Conservation (phyloP, 2,797 vertebrate genomes). For the Danio choprae region DNA sequence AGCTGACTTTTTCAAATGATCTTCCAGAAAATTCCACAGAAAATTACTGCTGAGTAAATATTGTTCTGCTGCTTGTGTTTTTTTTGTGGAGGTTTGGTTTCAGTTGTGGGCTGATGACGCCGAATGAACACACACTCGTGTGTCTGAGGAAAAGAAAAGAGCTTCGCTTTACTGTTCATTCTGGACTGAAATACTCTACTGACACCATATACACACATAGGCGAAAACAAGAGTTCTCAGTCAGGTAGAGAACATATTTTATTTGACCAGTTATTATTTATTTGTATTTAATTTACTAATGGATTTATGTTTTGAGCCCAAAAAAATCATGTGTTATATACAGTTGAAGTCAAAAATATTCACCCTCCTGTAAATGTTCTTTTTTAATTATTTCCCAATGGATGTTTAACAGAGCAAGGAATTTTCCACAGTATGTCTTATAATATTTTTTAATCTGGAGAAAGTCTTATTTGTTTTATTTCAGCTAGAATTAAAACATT, state of each 20-base stretch:
- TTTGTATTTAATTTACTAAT: no score
- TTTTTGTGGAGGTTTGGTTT: conserved; percentile 41
- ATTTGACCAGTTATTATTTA: neutral
- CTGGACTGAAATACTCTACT: neutral
- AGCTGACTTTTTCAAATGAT: conserved; percentile 75
- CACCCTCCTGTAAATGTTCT: no score
- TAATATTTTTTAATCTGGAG: no score
- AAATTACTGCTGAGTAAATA: conserved; percentile 81
- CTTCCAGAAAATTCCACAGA: conserved; percentile 69
- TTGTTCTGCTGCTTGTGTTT: conserved; percentile 70
- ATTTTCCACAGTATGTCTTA: no score
- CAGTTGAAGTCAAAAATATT: no score
- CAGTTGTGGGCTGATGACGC: conserved; percentile 39
- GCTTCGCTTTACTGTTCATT: conserved; percentile 21
- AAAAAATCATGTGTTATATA: no score
- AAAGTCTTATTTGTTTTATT: no score
- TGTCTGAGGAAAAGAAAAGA: conserved; percentile 45
- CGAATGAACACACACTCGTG: conserved; percentile 53
- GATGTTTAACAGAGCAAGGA: no score
- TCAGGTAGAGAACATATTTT: neutral
- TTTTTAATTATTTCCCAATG: no score
- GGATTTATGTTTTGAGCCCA: no score
- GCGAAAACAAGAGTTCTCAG: neutral
- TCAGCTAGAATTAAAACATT: no score
- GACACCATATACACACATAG: neutral